phyloP scores from a whole-genome alignment of 2,797 vertebrate genomes.

The Protonibea diacanthus region DNA sequence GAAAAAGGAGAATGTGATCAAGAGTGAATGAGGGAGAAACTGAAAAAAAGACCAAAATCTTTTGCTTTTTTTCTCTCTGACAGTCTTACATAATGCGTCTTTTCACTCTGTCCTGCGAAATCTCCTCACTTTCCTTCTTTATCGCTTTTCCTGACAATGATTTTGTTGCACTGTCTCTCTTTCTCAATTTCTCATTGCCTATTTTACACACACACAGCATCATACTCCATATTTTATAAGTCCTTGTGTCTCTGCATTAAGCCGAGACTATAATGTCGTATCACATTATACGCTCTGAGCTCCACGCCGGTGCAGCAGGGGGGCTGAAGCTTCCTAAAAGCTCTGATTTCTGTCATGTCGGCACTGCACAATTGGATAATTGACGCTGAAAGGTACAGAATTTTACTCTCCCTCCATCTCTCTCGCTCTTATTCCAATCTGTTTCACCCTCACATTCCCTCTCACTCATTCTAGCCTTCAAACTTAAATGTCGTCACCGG shows the following conservation, averaged over 20 bases:
- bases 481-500: conserved; percentile 40
- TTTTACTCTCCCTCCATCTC: conserved; percentile 66
- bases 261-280: conserved; percentile 78
- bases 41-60: conserved; percentile 9
- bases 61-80: neutral
- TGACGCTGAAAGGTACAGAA: conserved; percentile 83
- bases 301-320: conserved; percentile 53
- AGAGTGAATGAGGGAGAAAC: conserved; percentile 24
- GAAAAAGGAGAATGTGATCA: conserved; percentile 18
- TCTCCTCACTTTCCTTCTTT: conserved; percentile 10
- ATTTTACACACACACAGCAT: conserved; percentile 34
- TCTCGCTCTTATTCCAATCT: conserved; percentile 55
- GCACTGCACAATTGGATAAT: conserved; percentile 79
- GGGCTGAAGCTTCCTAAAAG: conserved; percentile 79
- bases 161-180: conserved; percentile 41
- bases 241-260: conserved; percentile 81
- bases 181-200: conserved; percentile 36
- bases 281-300: conserved; percentile 80
- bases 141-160: conserved; percentile 39
- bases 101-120: conserved; percentile 20
- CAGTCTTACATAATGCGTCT: conserved; percentile 6
- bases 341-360: conserved; percentile 83
- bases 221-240: conserved; percentile 82
- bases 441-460: conserved; percentile 22
- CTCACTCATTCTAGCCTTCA: conserved; percentile 48